A percentile compares a stretch with the other conserved stretches of the same genome.
These are phyloP conservation scores for Xenentodon cancila DNA, from an alignment of 2,797 vertebrate species.

Conservation along the genomic window DNA sequence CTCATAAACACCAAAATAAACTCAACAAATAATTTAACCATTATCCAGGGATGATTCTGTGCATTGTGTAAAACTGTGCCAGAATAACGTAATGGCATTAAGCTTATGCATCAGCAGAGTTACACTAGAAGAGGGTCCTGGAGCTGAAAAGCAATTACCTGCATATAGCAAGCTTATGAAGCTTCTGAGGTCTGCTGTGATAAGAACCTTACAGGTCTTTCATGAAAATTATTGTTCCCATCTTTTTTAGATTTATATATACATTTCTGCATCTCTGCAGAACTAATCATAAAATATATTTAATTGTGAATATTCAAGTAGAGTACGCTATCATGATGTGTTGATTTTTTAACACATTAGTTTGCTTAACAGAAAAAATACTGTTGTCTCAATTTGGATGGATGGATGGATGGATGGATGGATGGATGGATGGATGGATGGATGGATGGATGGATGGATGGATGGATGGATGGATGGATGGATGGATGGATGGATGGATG, in stretches of 20 bases:
- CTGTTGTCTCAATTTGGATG: no score
- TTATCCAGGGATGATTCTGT: slow-evolving; percentile 25
- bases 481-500: no score
- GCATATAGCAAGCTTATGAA: neutral
- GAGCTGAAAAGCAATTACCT: slow-evolving; percentile 18
- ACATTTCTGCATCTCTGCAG: neutral
- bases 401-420: no score
- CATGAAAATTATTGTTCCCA: neutral
- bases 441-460: no score
- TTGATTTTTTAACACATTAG: neutral
- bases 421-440: no score
- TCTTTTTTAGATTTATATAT: neutral
- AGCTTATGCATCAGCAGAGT: slow-evolving; percentile 14
- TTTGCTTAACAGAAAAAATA: no score
- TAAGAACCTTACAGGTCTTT: slow-evolving; percentile 3
- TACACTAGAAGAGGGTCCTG: neutral
- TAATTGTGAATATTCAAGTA: neutral
- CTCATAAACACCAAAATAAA: slow-evolving; percentile 39
- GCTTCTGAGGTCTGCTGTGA: neutral
- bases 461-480: no score
- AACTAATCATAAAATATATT: neutral
- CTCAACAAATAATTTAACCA: slow-evolving; percentile 40
- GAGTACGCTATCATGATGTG: neutral
- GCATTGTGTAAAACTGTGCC: slow-evolving; percentile 14
- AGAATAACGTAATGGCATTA: slow-evolving; percentile 7